These are phyloP conservation scores for Crenichthys baileyi DNA, from an alignment of 2,797 vertebrate species.

Conservation along the genomic window DNA sequence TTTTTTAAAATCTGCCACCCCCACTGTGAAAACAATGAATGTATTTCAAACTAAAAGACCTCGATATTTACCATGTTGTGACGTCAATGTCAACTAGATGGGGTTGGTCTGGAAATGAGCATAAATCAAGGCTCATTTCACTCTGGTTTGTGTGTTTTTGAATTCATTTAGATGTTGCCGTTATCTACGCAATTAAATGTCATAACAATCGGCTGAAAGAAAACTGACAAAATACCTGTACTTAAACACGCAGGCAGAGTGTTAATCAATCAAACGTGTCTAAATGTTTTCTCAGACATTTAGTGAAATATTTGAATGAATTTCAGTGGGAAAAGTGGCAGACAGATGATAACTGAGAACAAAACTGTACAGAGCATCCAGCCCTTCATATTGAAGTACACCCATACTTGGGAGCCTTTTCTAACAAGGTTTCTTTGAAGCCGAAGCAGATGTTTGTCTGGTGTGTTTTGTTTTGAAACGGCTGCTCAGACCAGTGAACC, in stretches of 20 bases:
- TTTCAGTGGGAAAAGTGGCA: not conserved
- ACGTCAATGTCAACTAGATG: too few species aligned
- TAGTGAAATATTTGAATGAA: not conserved
- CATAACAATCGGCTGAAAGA: not conserved
- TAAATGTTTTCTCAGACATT: not conserved
- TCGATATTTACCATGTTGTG: too few species aligned
- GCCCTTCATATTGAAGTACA: not conserved
- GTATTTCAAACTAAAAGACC: too few species aligned
- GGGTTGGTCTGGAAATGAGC: too few species aligned
- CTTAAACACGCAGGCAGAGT: not conserved
- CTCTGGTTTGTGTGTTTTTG: too few species aligned
- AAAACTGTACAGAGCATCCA: not conserved
- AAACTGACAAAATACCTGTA: not conserved
- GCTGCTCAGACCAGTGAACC: not conserved
- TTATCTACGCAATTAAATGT: too few species aligned
- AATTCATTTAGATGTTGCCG: too few species aligned
- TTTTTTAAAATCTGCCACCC: too few species aligned
- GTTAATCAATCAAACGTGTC: not conserved
- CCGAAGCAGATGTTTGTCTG: not conserved
- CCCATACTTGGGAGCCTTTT: not conserved
- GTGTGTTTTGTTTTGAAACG: not conserved
- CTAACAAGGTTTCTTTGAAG: not conserved
- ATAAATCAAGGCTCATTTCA: too few species aligned
- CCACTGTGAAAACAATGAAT: too few species aligned
- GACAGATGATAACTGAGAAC: too few species aligned